Evolutionary conservation across 2,888 invertebrate species (phyloP), one percentile per base, ranked within the genome.

Genomic region (Erpobdella octoculata): DNA sequence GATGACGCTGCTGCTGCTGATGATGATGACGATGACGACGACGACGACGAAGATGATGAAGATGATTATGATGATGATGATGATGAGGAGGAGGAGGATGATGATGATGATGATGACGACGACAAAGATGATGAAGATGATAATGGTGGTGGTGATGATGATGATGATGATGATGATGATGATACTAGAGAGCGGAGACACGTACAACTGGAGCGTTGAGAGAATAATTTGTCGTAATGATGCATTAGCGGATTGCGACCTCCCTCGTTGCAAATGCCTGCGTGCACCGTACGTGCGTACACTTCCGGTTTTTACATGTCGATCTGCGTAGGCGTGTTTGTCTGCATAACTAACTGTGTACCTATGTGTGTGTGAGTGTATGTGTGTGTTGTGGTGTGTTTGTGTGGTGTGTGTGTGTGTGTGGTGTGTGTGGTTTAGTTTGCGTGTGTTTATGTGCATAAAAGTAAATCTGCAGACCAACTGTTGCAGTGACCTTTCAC

Each of bases 131-230:
- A 59, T 59, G 59, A 6, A 2, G 59, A 3, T 59, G 59, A 6
- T 5, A 59, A 31, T 33, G 62, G 31, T 62, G 62, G n/a, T 35
- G 35, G 15, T 62, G 62, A 62, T 62, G 62, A 35, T 62, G 35
- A 33, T 18, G 62, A 62, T 12, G 35, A 31, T 12, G 62, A 33
- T 33, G 62, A 1, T 62, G 35, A 62, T 33, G 62, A 35, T 33
- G 35, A 62, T 2, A 35, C 28, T 62, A 35, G 1, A 33, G 5
- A 62, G n/a, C n/a, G n/a, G n/a, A n/a, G n/a, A n/a, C n/a, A n/a
- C n/a, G n/a, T n/a, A n/a, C n/a, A n/a, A n/a, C n/a, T n/a, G n/a
- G n/a, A n/a, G n/a, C n/a, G n/a, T n/a, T n/a, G n/a, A n/a, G n/a
- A n/a, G n/a, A n/a, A n/a, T n/a, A n/a, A n/a, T n/a, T n/a, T n/a